Percentiles rank a stretch among this genome's conserved stretches.
Evolutionary conservation across 2,113 vertebrate genomes (phyloP).

Genomic region (Pipa parva): DNA sequence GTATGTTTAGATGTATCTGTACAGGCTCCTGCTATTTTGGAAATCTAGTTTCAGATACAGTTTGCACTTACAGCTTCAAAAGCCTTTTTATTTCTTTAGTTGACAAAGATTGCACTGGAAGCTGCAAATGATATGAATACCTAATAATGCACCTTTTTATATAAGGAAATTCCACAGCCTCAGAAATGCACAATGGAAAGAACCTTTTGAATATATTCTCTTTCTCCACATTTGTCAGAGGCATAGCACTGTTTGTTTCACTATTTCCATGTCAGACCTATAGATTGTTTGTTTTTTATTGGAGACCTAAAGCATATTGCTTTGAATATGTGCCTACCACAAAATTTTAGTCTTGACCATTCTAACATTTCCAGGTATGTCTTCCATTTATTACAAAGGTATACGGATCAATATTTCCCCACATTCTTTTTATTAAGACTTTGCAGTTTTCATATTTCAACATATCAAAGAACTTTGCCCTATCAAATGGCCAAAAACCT

Average conservation of each 20-base stretch:
- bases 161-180: constrained; percentile 15
- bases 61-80: not conserved
- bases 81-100: constrained; percentile 36
- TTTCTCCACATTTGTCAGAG: constrained; percentile 1
- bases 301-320: too few relatives aligned
- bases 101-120: constrained; percentile 34
- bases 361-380: too few relatives aligned
- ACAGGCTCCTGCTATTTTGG: constrained; percentile 60
- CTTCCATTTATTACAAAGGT: too few relatives aligned
- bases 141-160: not conserved
- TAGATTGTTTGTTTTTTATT: not conserved
- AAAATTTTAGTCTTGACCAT: too few relatives aligned
- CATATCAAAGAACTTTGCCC: too few relatives aligned
- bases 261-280: not conserved
- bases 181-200: constrained; percentile 9
- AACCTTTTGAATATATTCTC: not conserved
- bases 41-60: constrained; percentile 68
- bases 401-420: too few relatives aligned
- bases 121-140: constrained; percentile 42
- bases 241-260: not conserved
- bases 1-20: constrained; percentile 80
- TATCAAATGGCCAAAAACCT: too few relatives aligned
- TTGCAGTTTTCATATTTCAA: too few relatives aligned
- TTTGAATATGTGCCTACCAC: too few relatives aligned
- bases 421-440: too few relatives aligned